Evolutionary conservation across 2,113 vertebrate species (phyloP).

Genomic region (Albula goreensis): DNA sequence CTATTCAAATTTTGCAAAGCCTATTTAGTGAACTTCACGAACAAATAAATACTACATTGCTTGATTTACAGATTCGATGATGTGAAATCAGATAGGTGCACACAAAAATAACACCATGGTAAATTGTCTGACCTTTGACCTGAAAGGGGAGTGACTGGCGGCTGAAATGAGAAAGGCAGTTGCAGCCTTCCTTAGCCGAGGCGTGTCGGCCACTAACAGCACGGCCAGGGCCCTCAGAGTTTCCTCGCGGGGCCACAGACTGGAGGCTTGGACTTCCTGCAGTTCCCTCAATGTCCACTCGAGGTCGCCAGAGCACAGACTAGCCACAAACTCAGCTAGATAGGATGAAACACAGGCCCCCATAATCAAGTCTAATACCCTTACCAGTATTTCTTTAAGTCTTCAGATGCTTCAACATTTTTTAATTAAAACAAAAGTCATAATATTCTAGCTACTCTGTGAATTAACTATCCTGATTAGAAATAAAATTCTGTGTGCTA

Average conservation of each 20-base stretch:
- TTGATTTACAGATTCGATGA: not conserved
- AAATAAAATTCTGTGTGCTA: too few relatives aligned
- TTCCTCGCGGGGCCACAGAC: constrained; percentile 73
- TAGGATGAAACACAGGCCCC: not conserved
- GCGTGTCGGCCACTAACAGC: constrained; percentile 77
- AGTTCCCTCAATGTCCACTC: constrained; percentile 70
- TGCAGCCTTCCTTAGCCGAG: constrained; percentile 73
- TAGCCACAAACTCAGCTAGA: constrained; percentile 74
- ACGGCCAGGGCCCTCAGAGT: constrained; percentile 79
- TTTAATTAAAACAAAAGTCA: too few relatives aligned
- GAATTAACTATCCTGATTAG: too few relatives aligned
- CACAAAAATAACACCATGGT: not conserved
- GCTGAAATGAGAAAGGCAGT: constrained; percentile 76
- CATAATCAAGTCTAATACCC: too few relatives aligned
- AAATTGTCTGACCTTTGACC: constrained; percentile 78
- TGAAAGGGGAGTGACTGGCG: constrained; percentile 75
- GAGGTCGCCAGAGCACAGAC: constrained; percentile 69
- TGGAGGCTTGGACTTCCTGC: constrained; percentile 65
- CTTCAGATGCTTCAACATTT: too few relatives aligned
- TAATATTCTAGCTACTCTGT: too few relatives aligned
- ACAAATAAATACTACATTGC: not conserved
- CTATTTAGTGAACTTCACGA: not conserved
- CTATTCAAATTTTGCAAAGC: not conserved
- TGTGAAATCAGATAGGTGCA: not conserved
- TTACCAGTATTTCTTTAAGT: too few relatives aligned